These are phyloP conservation scores for Ophiodon elongatus DNA, from an alignment of 2,113 vertebrate species.

Conservation along the genomic window DNA sequence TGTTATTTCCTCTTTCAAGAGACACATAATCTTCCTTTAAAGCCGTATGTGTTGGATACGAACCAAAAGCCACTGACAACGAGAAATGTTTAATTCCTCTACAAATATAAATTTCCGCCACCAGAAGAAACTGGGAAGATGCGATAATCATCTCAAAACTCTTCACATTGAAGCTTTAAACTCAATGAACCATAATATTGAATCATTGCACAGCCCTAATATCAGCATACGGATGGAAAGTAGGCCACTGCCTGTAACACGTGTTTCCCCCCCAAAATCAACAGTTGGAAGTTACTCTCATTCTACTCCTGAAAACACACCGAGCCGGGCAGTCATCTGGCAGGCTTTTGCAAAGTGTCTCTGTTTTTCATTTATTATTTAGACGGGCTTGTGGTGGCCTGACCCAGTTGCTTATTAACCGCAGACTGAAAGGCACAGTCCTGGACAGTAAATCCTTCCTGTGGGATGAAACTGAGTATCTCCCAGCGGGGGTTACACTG, in stretches of 20 bases:
- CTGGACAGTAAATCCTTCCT: constrained; percentile 75
- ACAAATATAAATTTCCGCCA: constrained; percentile 23
- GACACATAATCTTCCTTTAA: background rate
- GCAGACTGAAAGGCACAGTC: constrained; percentile 61
- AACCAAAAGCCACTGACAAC: constrained; percentile 32
- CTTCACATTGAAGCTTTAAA: constrained; percentile 12
- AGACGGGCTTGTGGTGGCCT: constrained; percentile 62
- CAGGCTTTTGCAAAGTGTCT: constrained; percentile 34
- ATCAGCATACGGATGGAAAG: constrained; percentile 44
- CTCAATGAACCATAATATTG: constrained; percentile 22
- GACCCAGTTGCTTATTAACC: constrained; percentile 73
- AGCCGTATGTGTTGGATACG: constrained; percentile 16
- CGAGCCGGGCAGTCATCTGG: constrained; percentile 41
- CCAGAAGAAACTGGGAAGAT: constrained; percentile 15
- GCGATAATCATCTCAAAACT: constrained; percentile 19
- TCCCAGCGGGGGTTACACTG: constrained; percentile 73
- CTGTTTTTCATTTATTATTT: constrained; percentile 76
- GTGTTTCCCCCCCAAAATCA: constrained; percentile 58
- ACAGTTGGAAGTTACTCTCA: constrained; percentile 48
- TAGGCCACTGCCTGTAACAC: constrained; percentile 24
- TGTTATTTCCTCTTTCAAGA: background rate
- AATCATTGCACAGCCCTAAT: constrained; percentile 16
- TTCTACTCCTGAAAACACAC: constrained; percentile 62
- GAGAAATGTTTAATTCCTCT: constrained; percentile 18
- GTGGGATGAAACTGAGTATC: constrained; percentile 76